phyloP scores from a whole-genome alignment of 2,113 vertebrate genomes.

The Ascaphus truei region DNA sequence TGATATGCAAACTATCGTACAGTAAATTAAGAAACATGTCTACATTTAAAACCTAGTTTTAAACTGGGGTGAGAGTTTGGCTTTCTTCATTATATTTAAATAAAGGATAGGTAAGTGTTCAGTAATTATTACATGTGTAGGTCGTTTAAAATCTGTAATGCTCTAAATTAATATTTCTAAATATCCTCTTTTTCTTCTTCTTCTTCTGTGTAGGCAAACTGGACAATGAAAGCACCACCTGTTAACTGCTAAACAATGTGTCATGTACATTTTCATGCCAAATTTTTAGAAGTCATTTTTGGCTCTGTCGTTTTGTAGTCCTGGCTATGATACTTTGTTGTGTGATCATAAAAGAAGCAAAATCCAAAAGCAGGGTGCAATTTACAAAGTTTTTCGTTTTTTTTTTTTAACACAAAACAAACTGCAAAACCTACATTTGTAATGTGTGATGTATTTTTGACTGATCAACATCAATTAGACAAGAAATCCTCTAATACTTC shows the following conservation, averaged over 20 bases:
- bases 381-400: constrained; percentile 68
- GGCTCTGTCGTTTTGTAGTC: constrained; percentile 67
- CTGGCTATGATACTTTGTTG: constrained; percentile 65
- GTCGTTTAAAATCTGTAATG: constrained; percentile 8
- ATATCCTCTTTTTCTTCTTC: constrained; percentile 60
- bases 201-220: constrained; percentile 66
- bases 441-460: not conserved
- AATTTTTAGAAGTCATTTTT: constrained; percentile 69
- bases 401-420: not conserved
- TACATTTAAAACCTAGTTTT: too few species aligned
- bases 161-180: constrained; percentile 42
- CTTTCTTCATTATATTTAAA: not conserved
- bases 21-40: too few species aligned
- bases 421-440: not conserved
- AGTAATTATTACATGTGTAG: constrained; percentile 1
- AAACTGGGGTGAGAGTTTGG: too few species aligned
- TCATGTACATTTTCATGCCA: constrained; percentile 66
- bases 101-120: not conserved
- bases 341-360: constrained; percentile 72
- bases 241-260: constrained; percentile 77
- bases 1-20: too few species aligned
- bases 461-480: not conserved
- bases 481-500: too few species aligned
- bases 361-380: constrained; percentile 73
- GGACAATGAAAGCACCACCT: constrained; percentile 78